Evolutionary conservation across 35 echinoderm and acorn worm species (phyloP).

Genomic region (Anneissia japonica): DNA sequence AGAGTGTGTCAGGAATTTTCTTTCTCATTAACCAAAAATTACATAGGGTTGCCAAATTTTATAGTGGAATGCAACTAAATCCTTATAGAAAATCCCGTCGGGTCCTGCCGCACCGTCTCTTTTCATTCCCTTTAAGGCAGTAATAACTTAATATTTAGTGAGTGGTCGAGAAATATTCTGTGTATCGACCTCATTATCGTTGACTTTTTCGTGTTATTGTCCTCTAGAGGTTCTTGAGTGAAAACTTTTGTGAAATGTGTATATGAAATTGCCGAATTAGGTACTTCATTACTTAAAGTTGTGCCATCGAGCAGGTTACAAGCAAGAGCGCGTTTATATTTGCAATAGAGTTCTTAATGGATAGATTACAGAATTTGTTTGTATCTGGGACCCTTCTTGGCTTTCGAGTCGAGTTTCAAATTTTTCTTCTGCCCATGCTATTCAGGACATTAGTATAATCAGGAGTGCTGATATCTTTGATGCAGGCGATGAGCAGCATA

Average conservation of each 20-base stretch:
- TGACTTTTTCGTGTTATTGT: no score
- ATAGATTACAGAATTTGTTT: background rate
- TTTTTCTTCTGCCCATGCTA: no score
- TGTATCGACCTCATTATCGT: background rate
- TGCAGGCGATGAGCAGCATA: no score
- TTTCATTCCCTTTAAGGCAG: constrained; percentile 11
- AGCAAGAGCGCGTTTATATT: background rate
- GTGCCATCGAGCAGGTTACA: background rate
- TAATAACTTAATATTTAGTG: background rate
- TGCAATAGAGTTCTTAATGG: background rate
- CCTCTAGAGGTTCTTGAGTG: no score
- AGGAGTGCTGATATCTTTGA: no score
- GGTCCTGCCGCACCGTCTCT: constrained; percentile 17
- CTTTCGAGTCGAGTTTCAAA: no score
- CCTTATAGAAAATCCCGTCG: background rate
- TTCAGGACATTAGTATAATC: no score
- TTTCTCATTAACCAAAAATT: background rate
- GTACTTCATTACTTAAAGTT: background rate
- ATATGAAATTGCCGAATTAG: background rate
- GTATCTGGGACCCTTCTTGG: no score
- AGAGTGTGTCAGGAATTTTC: background rate
- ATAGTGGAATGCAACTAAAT: background rate
- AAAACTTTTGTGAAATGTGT: no score
- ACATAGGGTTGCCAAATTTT: background rate
- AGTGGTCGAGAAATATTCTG: background rate